These are phyloP conservation scores for Fundulus diaphanus DNA, from an alignment of 2,797 vertebrate genomes.

Conservation along the genomic window DNA sequence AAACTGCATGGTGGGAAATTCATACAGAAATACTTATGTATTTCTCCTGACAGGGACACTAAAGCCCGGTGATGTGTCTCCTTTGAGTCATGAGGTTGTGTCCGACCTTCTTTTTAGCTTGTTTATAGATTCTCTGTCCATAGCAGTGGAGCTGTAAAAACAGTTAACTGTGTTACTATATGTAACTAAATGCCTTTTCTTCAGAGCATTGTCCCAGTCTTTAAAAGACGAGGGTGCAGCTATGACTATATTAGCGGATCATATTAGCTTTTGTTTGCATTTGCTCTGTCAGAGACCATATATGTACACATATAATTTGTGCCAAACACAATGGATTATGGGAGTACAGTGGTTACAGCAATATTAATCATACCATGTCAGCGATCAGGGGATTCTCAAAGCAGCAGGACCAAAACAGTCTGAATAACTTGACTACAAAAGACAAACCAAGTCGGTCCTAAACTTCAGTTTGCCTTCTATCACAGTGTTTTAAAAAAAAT, in stretches of 20 bases:
- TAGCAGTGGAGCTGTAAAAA: background rate
- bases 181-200: background rate
- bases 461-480: slow-evolving; percentile 9
- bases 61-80: no score
- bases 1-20: no score
- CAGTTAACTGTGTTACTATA: background rate
- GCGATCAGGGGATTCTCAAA: background rate
- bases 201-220: background rate
- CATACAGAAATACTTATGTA: no score
- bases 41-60: no score
- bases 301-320: background rate
- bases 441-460: background rate
- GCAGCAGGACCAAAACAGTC: background rate
- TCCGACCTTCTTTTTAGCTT: background rate
- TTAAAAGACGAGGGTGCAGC: background rate
- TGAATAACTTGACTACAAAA: background rate
- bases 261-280: no score
- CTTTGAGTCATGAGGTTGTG: background rate
- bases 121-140: background rate
- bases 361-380: background rate
- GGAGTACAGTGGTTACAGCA: background rate
- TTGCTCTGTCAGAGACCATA: background rate
- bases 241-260: background rate
- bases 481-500: slow-evolving; percentile 10
- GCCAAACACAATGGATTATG: background rate